phyloP scores from a whole-genome alignment of 2,888 invertebrate species.

The Schizotus pectinicornis region DNA sequence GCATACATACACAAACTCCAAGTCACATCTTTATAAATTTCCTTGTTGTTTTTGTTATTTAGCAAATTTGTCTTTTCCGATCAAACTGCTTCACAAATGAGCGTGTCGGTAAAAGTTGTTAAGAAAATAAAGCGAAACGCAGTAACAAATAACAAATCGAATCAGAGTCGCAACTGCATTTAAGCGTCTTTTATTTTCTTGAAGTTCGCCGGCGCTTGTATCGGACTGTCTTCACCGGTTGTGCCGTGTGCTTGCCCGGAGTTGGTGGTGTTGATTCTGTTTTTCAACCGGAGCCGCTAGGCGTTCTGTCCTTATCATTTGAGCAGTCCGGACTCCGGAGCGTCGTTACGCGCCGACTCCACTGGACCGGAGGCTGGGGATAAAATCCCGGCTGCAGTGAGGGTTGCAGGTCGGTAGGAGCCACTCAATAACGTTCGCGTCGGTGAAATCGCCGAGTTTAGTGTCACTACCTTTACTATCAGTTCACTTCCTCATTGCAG shows the following conservation, averaged over 20 bases:
- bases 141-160: background rate
- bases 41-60: no score
- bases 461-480: background rate
- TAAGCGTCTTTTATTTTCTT: background rate
- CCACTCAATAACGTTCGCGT: conserved; percentile 39
- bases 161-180: background rate
- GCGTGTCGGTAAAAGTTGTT: no score
- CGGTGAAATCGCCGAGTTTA: conserved; percentile 20
- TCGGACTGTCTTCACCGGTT: background rate
- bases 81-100: no score
- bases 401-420: conserved; percentile 49
- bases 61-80: no score
- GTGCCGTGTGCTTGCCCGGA: background rate
- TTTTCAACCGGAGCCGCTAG: background rate
- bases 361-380: conserved; percentile 39
- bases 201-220: background rate
- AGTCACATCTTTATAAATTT: no score
- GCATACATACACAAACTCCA: no score
- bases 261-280: background rate
- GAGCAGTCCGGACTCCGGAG: conserved; percentile 14
- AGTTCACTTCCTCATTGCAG: conserved; percentile 4
- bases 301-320: conserved; percentile 18
- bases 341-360: conserved; percentile 38
- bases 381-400: conserved; percentile 51
- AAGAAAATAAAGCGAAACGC: no score